These are phyloP conservation scores for Phymanthus crucifer DNA, from an alignment of 92 coral and sea anemone species.

Conservation along the genomic window DNA sequence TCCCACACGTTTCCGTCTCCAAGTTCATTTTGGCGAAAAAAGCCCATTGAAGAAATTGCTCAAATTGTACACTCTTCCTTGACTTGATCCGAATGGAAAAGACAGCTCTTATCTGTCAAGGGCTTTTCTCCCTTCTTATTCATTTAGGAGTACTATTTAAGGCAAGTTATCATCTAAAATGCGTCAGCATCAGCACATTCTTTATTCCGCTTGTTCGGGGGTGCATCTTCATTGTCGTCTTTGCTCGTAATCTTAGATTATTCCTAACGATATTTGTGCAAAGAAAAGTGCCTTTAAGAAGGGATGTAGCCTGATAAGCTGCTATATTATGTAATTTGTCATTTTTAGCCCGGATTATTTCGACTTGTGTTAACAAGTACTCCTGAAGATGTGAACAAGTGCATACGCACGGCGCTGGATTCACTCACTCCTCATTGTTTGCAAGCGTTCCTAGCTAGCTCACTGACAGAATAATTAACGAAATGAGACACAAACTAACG, in stretches of 20 bases:
- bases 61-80: not conserved
- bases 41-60: not conserved
- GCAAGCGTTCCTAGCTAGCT: not conserved
- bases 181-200: not conserved
- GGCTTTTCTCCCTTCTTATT: not conserved
- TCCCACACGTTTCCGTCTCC: slow-evolving; percentile 13
- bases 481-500: no score
- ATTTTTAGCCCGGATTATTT: not conserved
- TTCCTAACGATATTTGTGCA: not conserved
- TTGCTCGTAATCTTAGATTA: not conserved
- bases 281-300: not conserved
- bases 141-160: not conserved
- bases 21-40: slow-evolving; percentile 3
- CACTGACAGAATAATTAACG: not conserved
- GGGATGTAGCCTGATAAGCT: not conserved
- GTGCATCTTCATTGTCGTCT: not conserved
- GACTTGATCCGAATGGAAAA: not conserved
- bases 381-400: not conserved
- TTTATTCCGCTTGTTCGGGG: not conserved
- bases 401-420: not conserved
- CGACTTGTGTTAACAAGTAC: not conserved
- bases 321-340: not conserved
- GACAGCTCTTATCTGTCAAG: slow-evolving; percentile 1
- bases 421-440: not conserved
- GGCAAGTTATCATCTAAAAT: not conserved